These are phyloP conservation scores for Tachystola acroxantha DNA, from an alignment of 2,888 invertebrate genomes.

Conservation along the genomic window DNA sequence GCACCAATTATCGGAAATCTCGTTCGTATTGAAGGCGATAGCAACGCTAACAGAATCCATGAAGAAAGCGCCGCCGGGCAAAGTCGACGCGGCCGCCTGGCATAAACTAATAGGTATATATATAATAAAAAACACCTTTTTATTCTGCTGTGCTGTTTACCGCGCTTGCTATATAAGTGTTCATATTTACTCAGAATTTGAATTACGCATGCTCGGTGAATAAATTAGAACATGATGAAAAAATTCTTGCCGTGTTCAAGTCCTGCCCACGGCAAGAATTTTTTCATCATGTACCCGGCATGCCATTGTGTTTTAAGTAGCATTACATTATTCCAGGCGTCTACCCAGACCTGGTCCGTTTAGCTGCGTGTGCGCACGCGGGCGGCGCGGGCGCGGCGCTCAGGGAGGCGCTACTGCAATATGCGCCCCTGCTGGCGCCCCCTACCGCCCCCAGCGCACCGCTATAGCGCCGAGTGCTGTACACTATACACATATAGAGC, in stretches of 20 bases:
- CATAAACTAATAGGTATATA: conserved; percentile 92
- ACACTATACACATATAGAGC: conserved; percentile 54
- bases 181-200: not conserved
- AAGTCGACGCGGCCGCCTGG: conserved; percentile 95
- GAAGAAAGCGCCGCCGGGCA: conserved; percentile 93
- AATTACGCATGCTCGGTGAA: too few relatives aligned
- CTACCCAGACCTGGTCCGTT: conserved; percentile 92
- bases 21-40: conserved; percentile 96
- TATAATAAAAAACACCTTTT: too few relatives aligned
- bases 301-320: too few relatives aligned
- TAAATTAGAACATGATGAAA: too few relatives aligned
- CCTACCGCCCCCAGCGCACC: conserved; percentile 15
- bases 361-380: conserved; percentile 90
- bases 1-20: conserved; percentile 95
- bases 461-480: conserved; percentile 51
- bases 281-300: too few relatives aligned
- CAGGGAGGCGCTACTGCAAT: conserved; percentile 92
- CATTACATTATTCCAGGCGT: too few relatives aligned
- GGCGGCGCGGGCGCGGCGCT: conserved; percentile 86
- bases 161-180: not conserved
- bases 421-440: conserved; percentile 83
- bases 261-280: too few relatives aligned
- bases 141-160: not conserved
- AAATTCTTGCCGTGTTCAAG: too few relatives aligned
- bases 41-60: conserved; percentile 94